Evolutionary conservation across 2,888 invertebrate genomes (phyloP).

Genomic region (Frankliniella intonsa): DNA sequence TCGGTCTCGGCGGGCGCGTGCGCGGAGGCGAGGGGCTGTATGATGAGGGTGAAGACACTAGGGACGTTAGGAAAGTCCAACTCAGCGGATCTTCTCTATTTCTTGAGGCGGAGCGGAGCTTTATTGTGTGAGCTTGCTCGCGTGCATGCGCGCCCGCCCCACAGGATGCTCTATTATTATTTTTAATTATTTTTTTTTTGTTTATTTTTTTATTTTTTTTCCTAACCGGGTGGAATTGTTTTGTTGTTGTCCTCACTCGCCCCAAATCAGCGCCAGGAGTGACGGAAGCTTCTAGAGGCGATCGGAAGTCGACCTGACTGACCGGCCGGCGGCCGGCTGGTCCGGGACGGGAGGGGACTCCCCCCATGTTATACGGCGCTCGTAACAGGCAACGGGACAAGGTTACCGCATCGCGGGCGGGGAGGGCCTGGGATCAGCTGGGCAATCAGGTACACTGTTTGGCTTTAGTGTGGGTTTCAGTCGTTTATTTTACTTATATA

Average conservation of each 20-base stretch:
- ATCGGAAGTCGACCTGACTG: too few relatives aligned
- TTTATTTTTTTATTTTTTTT: too few relatives aligned
- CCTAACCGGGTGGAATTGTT: not conserved
- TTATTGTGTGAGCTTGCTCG: too few relatives aligned
- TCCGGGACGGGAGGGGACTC: not conserved
- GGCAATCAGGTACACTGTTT: not conserved
- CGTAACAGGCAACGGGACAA: not conserved
- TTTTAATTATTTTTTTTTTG: too few relatives aligned
- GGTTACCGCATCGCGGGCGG: not conserved
- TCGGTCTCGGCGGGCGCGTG: not conserved
- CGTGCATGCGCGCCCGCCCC: too few relatives aligned
- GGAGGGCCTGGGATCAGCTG: not conserved
- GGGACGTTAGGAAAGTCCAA: too few relatives aligned
- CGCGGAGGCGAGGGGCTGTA: not conserved
- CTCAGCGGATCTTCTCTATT: too few relatives aligned
- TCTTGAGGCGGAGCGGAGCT: too few relatives aligned
- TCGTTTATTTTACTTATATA: constrained; percentile 22
- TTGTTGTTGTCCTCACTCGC: not conserved
- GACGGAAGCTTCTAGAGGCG: too few relatives aligned
- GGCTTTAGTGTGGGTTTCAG: not conserved
- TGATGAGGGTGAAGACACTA: too few relatives aligned
- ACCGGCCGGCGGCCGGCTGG: not conserved
- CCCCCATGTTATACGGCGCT: not conserved
- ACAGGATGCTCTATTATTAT: too few relatives aligned
- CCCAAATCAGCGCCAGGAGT: too few relatives aligned